Base-by-base conservation (phyloP, 2,888 invertebrate species). In the Philereme transversata region DNA sequence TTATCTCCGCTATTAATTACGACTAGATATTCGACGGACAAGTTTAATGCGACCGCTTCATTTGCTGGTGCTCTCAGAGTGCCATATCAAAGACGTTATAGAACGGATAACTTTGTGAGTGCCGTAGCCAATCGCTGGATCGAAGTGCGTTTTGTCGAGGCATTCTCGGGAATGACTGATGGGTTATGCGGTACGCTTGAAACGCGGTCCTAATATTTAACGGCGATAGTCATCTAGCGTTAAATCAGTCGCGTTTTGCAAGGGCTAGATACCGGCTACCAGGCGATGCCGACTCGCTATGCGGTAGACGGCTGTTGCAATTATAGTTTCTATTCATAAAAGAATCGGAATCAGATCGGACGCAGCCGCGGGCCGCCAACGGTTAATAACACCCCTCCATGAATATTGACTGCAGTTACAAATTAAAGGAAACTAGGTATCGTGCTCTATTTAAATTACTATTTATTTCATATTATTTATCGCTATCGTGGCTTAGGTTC, bases 31-130 rank as follows among this genome's bases (percentile, higher is more conserved):
- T 86, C 86, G 81, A 80, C 75, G 83, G 91, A 89, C 90, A 88
- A 89, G 88, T 90, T 90, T 90, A 91, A 91, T 90, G 90, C 92
- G 87, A 92, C 89, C 85, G 88, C 92, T 91, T 92, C 91, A 92
- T 92, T 90, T 88, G 89, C 87, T 84, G 83, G 73, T 76, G 80
- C 79, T 74, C 81, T 79, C 78, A 83, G 83, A 89, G 88, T 88
- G 84, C 88, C 84, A 86, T 90, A 90, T 90, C 90, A 77, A 79
- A 74, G 81, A 86, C 84, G 83, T 82, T 86, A 82, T 80, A 84
- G 75, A 67, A 71, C 73, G 75, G 90, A 90, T 90, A 89, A 84
- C 88, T 90, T 88, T 89, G 78, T 83, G 79, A 83, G 81, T 83
- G 78, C 78, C 82, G 81, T 83, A 81, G 80, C 74, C 83, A 71